Base-by-base conservation (phyloP, 2,888 invertebrate genomes). In the Spilarctia lutea region DNA sequence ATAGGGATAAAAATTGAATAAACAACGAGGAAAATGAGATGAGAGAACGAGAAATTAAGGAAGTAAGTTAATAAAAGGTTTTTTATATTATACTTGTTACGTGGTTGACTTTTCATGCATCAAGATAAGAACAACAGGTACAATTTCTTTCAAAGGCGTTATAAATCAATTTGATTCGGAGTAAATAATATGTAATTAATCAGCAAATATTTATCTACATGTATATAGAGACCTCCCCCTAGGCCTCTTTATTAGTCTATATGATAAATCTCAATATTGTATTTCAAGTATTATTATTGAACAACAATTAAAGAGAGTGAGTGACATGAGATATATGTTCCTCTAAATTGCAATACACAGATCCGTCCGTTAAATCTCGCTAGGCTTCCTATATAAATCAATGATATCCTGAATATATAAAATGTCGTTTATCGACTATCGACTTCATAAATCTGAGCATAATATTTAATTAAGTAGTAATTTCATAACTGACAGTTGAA, bases 401-500 rank as follows among this genome's bases (percentile, higher is more conserved):
- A 45, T 27, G 11, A 56, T 56, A 11, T 56, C n/a, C n/a, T 56
- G 16, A 63, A 33, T 65, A 42, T n/a, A 65, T 42, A 45, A 67
- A 67, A 42, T 45, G 11, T 16, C 67, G n/a, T 39, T 60, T 67
- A 42, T 67, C 42, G 52, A 33, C 39, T 67, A 42, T 67, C 42
- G 52, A 33, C 39, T 52, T 67, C 68, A 56, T 42, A 60, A 60
- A 60, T 39, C 68, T 68, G 35, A 27, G 42, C 33, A 42, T 69
- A 48, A 48, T 39, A 68, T 67, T 52, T 52, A 52, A 73, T 70
- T 76, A 56, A 71, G 60, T 39, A 73, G 65, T 71, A 76, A 67
- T 71, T n/a, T 73, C 76, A n/a, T 66, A 77, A 78, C 73, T 65
- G 39, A 72, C 65, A 73, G 68, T 74, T 68, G 71, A 74, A 78